Evolutionary conservation across 1,140 invertebrate genomes (phyloP).

Genomic region (Magallana gigas): DNA sequence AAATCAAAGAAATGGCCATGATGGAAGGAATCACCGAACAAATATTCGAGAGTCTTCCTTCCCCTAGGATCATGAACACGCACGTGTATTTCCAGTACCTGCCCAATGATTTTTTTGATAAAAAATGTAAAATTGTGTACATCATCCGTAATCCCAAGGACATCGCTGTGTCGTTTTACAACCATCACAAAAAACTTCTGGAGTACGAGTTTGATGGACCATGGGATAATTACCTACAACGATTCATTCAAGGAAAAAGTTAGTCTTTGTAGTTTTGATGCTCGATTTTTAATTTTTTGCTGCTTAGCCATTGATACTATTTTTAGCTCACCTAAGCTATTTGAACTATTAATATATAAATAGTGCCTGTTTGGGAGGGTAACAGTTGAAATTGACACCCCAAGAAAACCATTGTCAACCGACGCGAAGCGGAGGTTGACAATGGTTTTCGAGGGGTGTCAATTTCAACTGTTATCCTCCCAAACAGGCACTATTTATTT

Average conservation of each 20-base stretch:
- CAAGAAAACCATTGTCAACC: too few relatives aligned
- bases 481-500: too few relatives aligned
- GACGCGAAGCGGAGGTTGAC: too few relatives aligned
- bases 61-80: slow-evolving; percentile 69
- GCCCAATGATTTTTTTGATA: slow-evolving; percentile 56
- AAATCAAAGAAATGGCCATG: slow-evolving; percentile 63
- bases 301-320: too few relatives aligned
- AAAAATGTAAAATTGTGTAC: slow-evolving; percentile 68
- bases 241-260: slow-evolving; percentile 68
- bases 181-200: slow-evolving; percentile 60
- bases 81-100: slow-evolving; percentile 62
- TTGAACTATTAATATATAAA: too few relatives aligned
- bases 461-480: too few relatives aligned
- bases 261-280: background rate
- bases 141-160: slow-evolving; percentile 69
- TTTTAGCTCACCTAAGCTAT: too few relatives aligned
- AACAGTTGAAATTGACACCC: too few relatives aligned
- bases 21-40: slow-evolving; percentile 66
- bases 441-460: too few relatives aligned
- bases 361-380: too few relatives aligned
- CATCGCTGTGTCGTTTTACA: slow-evolving; percentile 67
- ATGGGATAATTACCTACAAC: slow-evolving; percentile 64
- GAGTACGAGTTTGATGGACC: slow-evolving; percentile 65
- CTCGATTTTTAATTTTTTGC: too few relatives aligned
- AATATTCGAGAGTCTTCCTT: slow-evolving; percentile 55